Evolutionary conservation across 23 tunicate genomes (phyloP).

Genomic region (Corella eumyota): DNA sequence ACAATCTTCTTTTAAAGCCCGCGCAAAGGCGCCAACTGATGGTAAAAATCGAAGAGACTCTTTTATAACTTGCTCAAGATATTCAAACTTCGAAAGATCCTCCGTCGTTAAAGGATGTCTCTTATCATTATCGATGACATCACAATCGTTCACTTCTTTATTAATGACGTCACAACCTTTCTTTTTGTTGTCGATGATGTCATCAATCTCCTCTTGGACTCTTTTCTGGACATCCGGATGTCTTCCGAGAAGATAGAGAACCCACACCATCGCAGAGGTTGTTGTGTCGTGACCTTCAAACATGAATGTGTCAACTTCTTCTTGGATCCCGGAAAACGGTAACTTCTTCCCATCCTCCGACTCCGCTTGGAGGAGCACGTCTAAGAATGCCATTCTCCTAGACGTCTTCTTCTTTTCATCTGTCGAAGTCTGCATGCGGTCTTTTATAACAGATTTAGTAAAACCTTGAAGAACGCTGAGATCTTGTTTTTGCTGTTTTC

Average conservation of each 20-base stretch:
- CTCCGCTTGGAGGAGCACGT: constrained; percentile 51
- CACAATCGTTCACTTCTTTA: too few relatives aligned
- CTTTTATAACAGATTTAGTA: constrained; percentile 40
- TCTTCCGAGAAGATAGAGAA: constrained; percentile 53
- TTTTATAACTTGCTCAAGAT: constrained; percentile 75
- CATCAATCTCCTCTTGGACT: constrained; percentile 64
- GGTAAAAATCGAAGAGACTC: constrained; percentile 81
- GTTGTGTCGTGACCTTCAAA: constrained; percentile 99
- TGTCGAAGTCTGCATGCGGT: constrained; percentile 1
- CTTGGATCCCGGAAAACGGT: constrained; percentile 77
- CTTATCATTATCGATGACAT: constrained; percentile 74
- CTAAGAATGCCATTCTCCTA: constrained; percentile 73
- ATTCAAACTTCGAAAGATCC: constrained; percentile 50
- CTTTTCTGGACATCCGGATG: constrained; percentile 66
- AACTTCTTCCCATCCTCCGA: constrained; percentile 56
- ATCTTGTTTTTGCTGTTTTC: constrained; percentile 17
- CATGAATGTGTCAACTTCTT: constrained; percentile 99
- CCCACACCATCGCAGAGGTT: constrained; percentile 99
- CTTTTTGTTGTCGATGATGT: constrained; percentile 69
- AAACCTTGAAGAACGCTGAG: constrained; percentile 28
- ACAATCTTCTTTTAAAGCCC: constrained; percentile 68
- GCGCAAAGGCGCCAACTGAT: constrained; percentile 76
- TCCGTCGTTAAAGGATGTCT: constrained; percentile 41
- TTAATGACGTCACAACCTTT: too few relatives aligned
- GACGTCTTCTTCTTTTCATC: background rate